Percentiles rank a stretch among this genome's conserved stretches.
Conservation (phyloP, 2,113 vertebrate species). For the Hippocampus abdominalis region DNA sequence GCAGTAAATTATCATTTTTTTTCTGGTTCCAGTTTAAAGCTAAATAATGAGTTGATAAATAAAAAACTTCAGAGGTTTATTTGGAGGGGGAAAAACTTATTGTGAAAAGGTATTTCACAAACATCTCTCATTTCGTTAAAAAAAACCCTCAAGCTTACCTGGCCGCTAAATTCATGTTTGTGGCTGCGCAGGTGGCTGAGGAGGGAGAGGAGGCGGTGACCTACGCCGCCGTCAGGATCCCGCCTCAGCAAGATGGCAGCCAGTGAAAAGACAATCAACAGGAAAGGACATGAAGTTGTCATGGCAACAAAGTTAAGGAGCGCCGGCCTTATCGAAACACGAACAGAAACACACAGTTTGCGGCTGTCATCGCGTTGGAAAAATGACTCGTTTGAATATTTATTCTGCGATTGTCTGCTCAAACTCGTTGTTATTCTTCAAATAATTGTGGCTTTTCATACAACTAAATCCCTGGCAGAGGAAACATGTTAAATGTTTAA, state of each 20-base stretch:
- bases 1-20: no score
- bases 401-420: not conserved
- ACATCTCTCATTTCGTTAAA: no score
- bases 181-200: not conserved
- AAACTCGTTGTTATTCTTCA: not conserved
- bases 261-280: not conserved
- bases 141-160: no score
- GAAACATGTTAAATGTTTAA: not conserved
- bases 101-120: no score
- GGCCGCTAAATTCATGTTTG: not conserved
- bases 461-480: not conserved
- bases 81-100: no score
- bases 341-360: no score
- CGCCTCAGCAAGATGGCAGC: not conserved
- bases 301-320: not conserved
- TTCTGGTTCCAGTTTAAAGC: no score
- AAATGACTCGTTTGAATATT: not conserved
- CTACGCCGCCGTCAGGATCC: constrained; percentile 19
- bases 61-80: no score
- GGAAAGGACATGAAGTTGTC: not conserved
- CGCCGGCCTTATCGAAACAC: no score
- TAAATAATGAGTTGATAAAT: no score
- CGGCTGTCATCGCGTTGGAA: not conserved
- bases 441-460: not conserved
- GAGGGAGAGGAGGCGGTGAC: constrained; percentile 14